Base-by-base conservation (phyloP, 2,113 vertebrate genomes). In the Hippopotamus amphibius region DNA sequence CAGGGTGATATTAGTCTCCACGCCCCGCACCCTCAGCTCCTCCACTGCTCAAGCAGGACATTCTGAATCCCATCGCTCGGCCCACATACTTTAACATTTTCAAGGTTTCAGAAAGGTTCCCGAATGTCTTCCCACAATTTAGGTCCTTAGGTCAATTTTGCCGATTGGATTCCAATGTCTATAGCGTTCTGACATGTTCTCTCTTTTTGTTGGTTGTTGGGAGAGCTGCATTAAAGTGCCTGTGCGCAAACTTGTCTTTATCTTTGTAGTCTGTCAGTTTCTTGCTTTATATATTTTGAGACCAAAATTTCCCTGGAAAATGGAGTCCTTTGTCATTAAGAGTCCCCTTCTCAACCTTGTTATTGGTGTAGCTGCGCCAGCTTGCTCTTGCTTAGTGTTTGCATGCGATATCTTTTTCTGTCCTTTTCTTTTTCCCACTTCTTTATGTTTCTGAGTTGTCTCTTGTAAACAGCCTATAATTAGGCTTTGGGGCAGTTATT, bases 261-360 rank as follows among this genome's bases (percentile, higher is more conserved):
- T 84, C 79, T 93, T 93, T 85, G 53, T 46, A 79, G 53, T 85
- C 33, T 71, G 8, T 84, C 22, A 30, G 53, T 94, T 94, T 91
- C 66, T 82, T 81, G 76, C 69, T 68, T 53, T 68, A 82, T 87
- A 1, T 65, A 57, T 96, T 92, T 91, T 88, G 50, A 96, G 43
- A 22, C 59, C 37, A 82, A 55, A 68, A 21, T 83, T 48, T 66
- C 68, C 41, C 61, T 59, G 48, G 59, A 76, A 61, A 92, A 68
- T 65, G 76, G 33, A 50, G 17, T 82, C 66, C 61, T 85, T 71
- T 82, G 88, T 79, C 46, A 26, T 48, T 50, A 61, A 92, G 28
- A 50, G n/a, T 37, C 72, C 3, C 30, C 13, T 37, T 88, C n/a
- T 95, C 72, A 71, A 87, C 57, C 24, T 57, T 10, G 28, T 37